These are phyloP conservation scores for Melanophora roralis DNA, from an alignment of 2,888 invertebrate species.

Conservation along the genomic window DNA sequence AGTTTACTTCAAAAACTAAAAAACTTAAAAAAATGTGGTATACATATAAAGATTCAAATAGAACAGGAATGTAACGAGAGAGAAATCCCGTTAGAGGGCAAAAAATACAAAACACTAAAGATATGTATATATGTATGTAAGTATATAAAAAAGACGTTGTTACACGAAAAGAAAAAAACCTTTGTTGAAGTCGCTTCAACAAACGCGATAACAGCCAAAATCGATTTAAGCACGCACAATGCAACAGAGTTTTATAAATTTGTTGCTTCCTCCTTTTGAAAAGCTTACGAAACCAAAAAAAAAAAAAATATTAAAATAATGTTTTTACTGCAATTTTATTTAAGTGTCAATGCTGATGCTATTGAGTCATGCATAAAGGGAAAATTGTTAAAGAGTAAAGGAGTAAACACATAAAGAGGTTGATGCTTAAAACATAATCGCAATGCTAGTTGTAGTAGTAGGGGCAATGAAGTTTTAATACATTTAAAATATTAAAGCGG, in stretches of 20 bases:
- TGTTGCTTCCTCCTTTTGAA: not conserved
- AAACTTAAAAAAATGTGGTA: too few relatives aligned
- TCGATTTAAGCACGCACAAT: slow-evolving; percentile 57
- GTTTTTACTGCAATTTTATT: slow-evolving; percentile 49
- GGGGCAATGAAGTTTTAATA: slow-evolving; percentile 7
- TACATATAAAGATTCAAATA: too few relatives aligned
- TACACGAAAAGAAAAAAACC: too few relatives aligned
- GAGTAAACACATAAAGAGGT: not conserved
- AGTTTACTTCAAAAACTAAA: too few relatives aligned
- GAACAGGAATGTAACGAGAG: too few relatives aligned
- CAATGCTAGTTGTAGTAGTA: not conserved
- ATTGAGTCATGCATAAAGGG: slow-evolving; percentile 33
- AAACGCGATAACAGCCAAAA: slow-evolving; percentile 56
- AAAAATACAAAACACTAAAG: too few relatives aligned
- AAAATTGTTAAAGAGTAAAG: slow-evolving; percentile 1
- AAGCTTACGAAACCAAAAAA: too few relatives aligned
- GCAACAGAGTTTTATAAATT: slow-evolving; percentile 30
- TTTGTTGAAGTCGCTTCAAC: too few relatives aligned
- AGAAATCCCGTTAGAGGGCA: too few relatives aligned
- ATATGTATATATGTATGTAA: too few relatives aligned
- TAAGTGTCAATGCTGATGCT: slow-evolving; percentile 55
- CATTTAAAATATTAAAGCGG: slow-evolving; percentile 26
- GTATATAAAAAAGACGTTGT: too few relatives aligned
- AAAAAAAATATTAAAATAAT: not conserved
- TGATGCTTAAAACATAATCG: not conserved